phyloP scores from a whole-genome alignment of 2,797 vertebrate genomes.

The Tragelaphus oryx region DNA sequence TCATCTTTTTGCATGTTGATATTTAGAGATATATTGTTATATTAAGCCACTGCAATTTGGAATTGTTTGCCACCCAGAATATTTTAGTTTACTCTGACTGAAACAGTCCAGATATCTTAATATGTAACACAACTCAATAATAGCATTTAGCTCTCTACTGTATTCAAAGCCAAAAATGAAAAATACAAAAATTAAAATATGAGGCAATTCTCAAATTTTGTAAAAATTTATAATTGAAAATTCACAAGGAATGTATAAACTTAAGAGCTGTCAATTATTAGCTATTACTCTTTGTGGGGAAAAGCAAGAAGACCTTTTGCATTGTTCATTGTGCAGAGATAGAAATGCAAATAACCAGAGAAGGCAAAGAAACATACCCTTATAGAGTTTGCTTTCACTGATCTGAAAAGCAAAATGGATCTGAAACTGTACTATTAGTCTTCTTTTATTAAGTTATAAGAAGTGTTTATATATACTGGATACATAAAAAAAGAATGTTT shows the following conservation, averaged over 20 bases:
- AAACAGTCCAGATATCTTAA: not conserved
- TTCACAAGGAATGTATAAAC: not conserved
- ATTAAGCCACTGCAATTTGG: not conserved
- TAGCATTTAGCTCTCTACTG: not conserved
- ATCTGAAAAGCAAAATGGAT: not conserved
- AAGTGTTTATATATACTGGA: not conserved
- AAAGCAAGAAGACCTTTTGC: not conserved
- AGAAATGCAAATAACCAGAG: not conserved
- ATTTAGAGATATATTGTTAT: not conserved
- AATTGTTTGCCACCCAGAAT: not conserved
- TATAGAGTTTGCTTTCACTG: not conserved
- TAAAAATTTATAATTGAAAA: conserved; percentile 14
- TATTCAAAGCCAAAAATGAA: not conserved
- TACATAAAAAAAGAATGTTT: not conserved
- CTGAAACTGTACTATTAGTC: not conserved
- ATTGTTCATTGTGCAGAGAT: not conserved
- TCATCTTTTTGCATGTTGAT: not conserved
- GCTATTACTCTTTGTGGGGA: not conserved
- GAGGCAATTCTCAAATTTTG: not conserved
- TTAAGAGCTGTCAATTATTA: not conserved
- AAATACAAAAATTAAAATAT: not conserved
- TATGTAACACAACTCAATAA: not conserved
- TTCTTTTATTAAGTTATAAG: not conserved
- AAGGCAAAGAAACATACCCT: not conserved
- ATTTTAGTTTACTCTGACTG: not conserved